phyloP scores from a whole-genome alignment of 2,113 vertebrate genomes.

The Excalfactoria chinensis region DNA sequence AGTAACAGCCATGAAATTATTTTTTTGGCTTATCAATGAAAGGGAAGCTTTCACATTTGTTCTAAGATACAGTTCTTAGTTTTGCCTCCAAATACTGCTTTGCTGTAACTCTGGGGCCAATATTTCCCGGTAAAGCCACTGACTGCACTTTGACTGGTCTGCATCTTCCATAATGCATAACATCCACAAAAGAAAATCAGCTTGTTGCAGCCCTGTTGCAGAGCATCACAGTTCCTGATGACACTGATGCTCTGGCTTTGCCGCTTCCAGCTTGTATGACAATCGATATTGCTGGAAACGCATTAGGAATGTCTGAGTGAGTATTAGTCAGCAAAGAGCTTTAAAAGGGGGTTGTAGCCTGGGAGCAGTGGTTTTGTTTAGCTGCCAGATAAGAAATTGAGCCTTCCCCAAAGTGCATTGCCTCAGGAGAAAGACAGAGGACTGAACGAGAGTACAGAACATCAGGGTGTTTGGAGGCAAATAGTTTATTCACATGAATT shows the following conservation, averaged over 20 bases:
- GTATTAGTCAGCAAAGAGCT: not conserved
- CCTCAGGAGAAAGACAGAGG: not conserved
- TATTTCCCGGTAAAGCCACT: not conserved
- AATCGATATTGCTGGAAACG: not conserved
- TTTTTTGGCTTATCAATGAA: not conserved
- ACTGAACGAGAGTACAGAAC: not conserved
- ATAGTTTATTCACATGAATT: not conserved
- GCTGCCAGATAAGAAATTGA: not conserved
- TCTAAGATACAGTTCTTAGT: not conserved
- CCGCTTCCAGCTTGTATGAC: not conserved
- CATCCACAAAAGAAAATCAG: not conserved
- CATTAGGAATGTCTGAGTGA: not conserved
- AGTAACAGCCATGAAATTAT: not conserved
- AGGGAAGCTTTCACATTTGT: not conserved
- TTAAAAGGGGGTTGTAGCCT: not conserved
- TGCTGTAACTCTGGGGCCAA: not conserved
- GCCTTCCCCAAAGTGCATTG: not conserved
- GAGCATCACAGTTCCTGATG: rapidly evolving
- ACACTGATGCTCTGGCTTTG: rapidly evolving
- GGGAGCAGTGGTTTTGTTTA: not conserved
- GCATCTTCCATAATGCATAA: rapidly evolving
- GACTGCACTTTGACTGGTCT: not conserved
- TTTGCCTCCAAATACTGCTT: not conserved
- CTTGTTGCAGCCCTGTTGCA: not conserved
- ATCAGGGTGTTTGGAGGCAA: not conserved